Base-by-base conservation (phyloP, 2,888 invertebrate genomes). In the Psylliodes chrysocephalus region DNA sequence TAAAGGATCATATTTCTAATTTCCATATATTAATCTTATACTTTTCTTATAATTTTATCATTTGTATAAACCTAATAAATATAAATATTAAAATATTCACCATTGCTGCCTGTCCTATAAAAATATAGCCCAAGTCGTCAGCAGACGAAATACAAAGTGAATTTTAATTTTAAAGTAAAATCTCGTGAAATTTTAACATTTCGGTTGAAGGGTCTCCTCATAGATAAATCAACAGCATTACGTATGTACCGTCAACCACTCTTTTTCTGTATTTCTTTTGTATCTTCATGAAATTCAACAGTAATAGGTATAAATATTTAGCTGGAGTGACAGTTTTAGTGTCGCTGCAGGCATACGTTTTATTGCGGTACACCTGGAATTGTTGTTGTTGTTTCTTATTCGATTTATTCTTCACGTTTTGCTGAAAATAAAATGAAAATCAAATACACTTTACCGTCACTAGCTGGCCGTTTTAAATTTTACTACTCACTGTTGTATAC, bases 221-320 rank as follows among this genome's bases (percentile, higher is more conserved):
- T 54, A 54, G 54, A 54, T 54, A 54, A 54, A 54, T 25, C 54
- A 54, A 17, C 4, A 42, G 53, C 53, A 53, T 60, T 17, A 53
- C 19, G 35, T 53, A 60, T 60, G 60, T 52, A 53, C 53, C 15
- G n/a, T 5, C 8, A 10, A 15, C 25, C 28, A n/a, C 14, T 33
- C 22, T 46, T 33, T 53, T 60, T 47, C 22, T 22, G 15, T 35
- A 57, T 49, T 62, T 44, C 47, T 8, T 7, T 54, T 6, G 49
- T 61, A 30, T 62, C 60, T 64, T 66, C 60, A 52, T 64, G 66
- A 67, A 67, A 54, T 71, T 69, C 60, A 63, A 54, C 67, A 47
- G 62, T 71, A 67, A 66, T 68, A 57, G 22, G 35, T 47, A 71
- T 69, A 68, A 68, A 70, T 70, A 71, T 71, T 71, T 64, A 71